These are phyloP conservation scores for Cyanoderma ruficeps DNA, from an alignment of 2,113 vertebrate species.

Conservation along the genomic window DNA sequence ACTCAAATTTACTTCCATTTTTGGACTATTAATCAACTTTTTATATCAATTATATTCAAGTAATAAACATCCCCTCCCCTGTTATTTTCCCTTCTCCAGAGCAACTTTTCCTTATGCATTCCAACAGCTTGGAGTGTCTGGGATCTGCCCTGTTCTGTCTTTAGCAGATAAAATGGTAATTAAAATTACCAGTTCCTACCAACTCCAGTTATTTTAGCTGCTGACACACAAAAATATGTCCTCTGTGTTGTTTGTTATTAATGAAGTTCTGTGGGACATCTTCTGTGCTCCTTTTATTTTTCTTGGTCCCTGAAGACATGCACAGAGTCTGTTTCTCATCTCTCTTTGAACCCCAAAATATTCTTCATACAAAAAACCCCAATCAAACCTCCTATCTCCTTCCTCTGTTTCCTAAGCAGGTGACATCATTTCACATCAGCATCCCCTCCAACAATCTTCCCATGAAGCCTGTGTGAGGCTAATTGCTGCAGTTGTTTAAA, in stretches of 20 bases:
- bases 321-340: background rate
- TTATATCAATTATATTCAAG: background rate
- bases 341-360: background rate
- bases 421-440: background rate
- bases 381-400: background rate
- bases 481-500: background rate
- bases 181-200: background rate
- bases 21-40: conserved; percentile 18
- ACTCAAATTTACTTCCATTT: conserved; percentile 10
- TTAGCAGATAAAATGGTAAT: background rate
- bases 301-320: background rate
- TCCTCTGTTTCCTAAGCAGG: background rate
- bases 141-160: background rate
- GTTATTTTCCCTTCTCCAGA: background rate
- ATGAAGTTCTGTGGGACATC: background rate
- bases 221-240: background rate
- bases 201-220: background rate
- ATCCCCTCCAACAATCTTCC: background rate
- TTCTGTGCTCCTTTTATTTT: background rate
- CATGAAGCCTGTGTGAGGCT: background rate
- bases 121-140: background rate
- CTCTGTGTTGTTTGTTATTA: background rate
- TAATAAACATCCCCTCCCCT: background rate
- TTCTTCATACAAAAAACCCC: background rate
- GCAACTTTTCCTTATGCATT: background rate